These are phyloP conservation scores for Nasonia longicornis DNA, from an alignment of 1,140 invertebrate genomes.

Conservation along the genomic window DNA sequence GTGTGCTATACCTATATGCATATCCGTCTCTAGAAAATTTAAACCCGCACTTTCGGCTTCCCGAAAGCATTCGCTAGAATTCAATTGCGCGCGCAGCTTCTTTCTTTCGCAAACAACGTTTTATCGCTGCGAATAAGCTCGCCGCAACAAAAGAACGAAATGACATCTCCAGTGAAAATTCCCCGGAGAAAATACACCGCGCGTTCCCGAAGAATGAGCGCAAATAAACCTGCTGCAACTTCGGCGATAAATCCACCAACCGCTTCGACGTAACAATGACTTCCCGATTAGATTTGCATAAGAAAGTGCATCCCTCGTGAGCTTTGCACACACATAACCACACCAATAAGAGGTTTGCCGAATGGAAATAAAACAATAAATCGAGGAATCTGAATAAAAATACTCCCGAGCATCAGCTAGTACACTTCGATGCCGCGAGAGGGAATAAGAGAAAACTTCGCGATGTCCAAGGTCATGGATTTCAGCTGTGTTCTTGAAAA, in stretches of 20 bases:
- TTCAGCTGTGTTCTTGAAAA: neutral
- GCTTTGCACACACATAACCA: neutral
- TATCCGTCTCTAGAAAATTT: neutral
- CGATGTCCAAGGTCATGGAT: conserved; percentile 12
- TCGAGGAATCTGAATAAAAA: neutral
- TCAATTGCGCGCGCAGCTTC: neutral
- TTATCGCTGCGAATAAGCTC: neutral
- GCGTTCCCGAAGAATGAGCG: neutral
- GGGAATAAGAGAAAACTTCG: neutral
- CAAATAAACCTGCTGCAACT: neutral
- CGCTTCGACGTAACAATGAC: neutral
- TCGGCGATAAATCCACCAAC: neutral
- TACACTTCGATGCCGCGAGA: neutral
- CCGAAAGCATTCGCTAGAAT: neutral
- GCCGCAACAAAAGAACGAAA: neutral
- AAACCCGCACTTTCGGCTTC: neutral
- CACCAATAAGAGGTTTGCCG: neutral
- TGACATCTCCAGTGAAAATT: neutral
- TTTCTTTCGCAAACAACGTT: neutral
- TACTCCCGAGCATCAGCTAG: neutral
- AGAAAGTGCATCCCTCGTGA: neutral
- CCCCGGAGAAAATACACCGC: neutral
- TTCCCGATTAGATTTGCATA: conserved; percentile 4
- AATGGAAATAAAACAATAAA: conserved; percentile 19
- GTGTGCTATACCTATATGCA: too few relatives aligned